Evolutionary conservation across 2,113 vertebrate genomes (phyloP), one percentile per base, ranked within the genome.

Genomic region (Lepidothrix coronata): DNA sequence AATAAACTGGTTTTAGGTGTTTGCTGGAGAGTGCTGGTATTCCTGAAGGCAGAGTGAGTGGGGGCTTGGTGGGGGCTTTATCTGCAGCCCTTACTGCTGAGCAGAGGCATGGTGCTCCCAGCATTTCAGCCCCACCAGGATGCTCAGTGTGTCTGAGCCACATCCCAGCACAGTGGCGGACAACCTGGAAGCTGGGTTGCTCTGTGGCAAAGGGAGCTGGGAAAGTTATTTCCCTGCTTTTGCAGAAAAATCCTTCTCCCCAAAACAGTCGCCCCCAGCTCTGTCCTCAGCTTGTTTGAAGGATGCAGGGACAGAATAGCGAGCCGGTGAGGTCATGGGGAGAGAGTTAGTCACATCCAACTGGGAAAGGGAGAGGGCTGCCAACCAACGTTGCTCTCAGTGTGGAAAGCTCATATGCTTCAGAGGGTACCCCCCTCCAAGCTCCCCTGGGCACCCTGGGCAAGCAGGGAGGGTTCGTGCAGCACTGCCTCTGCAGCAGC

Each of bases 271-370:
- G 23, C 84, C 93, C 74, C 85, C 4, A 3, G 62, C 54, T 14
- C 49, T 91, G 81, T 93, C 96, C 95, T 96, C 89, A 86, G 94
- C 70, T 80, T 24, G 46, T 76, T 96, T 19, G 24, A 89, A 96
- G 96, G 96, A 95, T 94, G 89, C 87, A 96, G 96, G 96, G 97
- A 96, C 93, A 95, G 96, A 95, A 96, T 96, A 96, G 97, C 39
- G 75, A 91, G 97, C 95, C 80, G 87, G 88, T 98, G 98, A 98
- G 97, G 95, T 98, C 98, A 98, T 97, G 94, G 97, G 91, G 97
- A 97, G 96, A 96, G 94, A 97, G 93, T 96, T 94, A 97, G 90
- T 96, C 96, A 96, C 85, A 94, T 96, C 90, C 96, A 93, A 91
- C 74, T 68, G 90, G 90, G 88, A 85, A 79, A 63, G 61, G 58